These are phyloP conservation scores for Coreoperca whiteheadi DNA, from an alignment of 2,113 vertebrate genomes.

Conservation along the genomic window DNA sequence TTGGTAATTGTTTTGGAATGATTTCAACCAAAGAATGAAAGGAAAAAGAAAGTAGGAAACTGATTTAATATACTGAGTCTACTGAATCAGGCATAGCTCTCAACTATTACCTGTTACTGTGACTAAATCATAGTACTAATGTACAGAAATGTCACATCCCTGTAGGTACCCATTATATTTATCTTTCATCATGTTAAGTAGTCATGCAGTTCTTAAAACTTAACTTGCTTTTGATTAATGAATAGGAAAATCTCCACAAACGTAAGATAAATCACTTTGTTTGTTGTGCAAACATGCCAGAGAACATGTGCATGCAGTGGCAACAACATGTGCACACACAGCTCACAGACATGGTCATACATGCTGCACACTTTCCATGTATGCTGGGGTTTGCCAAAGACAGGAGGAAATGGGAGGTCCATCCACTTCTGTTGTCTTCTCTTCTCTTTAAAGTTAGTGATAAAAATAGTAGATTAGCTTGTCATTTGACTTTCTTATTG, in stretches of 20 bases:
- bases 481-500: not conserved
- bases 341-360: slow-evolving; percentile 23
- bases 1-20: slow-evolving; percentile 30
- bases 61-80: not conserved
- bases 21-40: slow-evolving; percentile 3
- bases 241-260: not conserved
- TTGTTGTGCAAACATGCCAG: slow-evolving; percentile 45
- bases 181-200: not conserved
- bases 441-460: not conserved
- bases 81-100: not conserved
- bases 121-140: not conserved
- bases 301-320: not conserved
- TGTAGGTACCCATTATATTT: not conserved
- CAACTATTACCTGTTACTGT: not conserved
- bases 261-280: slow-evolving; percentile 36
- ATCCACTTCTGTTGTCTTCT: not conserved
- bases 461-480: not conserved
- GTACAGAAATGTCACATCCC: not conserved
- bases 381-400: slow-evolving; percentile 27
- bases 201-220: not conserved
- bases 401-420: slow-evolving; percentile 24
- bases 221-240: slow-evolving; percentile 8
- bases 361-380: slow-evolving; percentile 5
- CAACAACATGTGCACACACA: slow-evolving; percentile 6
- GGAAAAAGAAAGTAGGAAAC: not conserved